Base-by-base conservation (phyloP, 1,140 invertebrate genomes). In the Drosophila mauritiana region DNA sequence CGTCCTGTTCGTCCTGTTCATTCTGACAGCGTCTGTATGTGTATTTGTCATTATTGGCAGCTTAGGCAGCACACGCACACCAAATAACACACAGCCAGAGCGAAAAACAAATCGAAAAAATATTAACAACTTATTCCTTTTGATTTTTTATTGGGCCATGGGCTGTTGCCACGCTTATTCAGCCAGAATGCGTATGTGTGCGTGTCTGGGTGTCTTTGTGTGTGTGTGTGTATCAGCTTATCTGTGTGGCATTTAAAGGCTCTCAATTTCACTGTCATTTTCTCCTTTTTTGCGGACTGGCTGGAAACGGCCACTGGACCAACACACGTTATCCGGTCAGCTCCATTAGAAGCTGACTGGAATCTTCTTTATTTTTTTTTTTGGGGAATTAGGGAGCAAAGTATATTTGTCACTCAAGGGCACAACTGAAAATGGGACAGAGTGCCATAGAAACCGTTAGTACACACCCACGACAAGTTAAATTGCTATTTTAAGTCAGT, bases 121-220 rank as follows among this genome's bases (percentile, higher is more conserved):
- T 86, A 85, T 86, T 85, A 78, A 80, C 78, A 64, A 75, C 69
- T 82, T 82, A 84, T 84, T 84, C 73, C 67, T 73, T 84, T 85
- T 77, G 78, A 77, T 84, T 84, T 85, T 83, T 85, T 85, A 77
- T 84, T 85, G 72, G 65, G 62, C 73, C 48, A 64, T 56, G 27
- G 43, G 67, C 64, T 84, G 51, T 77, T 77, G 74, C 73, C 43
- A 54, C 46, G 46, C 55, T 73, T 61, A 43, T 59, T 73, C 39
- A 51, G 53, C 46, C 25, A 45, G 31, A 73, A 51, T 17, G 15
- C 45, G 49, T 52, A 36, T 48, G 31, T 27, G 39, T 20, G 39
- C 34, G 40, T 51, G 53, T 25, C 42, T 15, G 42, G 36, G 27
- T 58, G 46, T 20, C 20, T 2, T 20, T 0, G 20, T 49, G 37